Percentiles rank a stretch among this genome's conserved stretches.
Evolutionary conservation across 2,113 vertebrate genomes (phyloP).

Genomic region (Eclectus roratus): DNA sequence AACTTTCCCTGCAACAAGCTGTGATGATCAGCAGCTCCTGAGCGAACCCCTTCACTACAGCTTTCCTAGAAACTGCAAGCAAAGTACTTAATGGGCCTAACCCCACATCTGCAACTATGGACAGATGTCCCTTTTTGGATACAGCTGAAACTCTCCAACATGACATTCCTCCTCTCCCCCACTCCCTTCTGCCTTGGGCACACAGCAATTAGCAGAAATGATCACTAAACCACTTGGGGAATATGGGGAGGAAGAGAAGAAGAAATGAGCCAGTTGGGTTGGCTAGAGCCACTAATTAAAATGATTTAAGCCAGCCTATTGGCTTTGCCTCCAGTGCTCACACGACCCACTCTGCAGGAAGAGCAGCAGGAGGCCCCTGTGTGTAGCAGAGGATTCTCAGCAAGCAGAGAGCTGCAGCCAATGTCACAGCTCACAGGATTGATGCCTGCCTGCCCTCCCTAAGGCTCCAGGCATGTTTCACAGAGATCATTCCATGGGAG

Average conservation of each 20-base stretch:
- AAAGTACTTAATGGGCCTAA: background rate
- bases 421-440: background rate
- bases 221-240: conserved; percentile 14
- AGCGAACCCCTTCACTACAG: accelerated
- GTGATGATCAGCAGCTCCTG: background rate
- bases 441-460: background rate
- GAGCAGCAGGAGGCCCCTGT: accelerated
- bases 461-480: background rate
- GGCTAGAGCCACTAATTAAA: background rate
- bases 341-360: background rate
- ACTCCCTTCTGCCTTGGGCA: background rate
- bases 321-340: background rate
- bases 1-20: background rate
- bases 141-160: background rate
- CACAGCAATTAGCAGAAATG: conserved; percentile 7
- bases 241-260: background rate
- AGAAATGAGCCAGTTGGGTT: background rate
- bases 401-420: background rate
- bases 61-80: background rate
- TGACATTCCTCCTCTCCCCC: background rate
- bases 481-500: background rate
- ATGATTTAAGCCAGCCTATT: background rate
- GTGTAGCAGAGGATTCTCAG: accelerated
- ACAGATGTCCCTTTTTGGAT: background rate
- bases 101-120: accelerated